Base-by-base conservation (phyloP, 2,888 invertebrate genomes). In the Eristalinus sepulchralis region DNA sequence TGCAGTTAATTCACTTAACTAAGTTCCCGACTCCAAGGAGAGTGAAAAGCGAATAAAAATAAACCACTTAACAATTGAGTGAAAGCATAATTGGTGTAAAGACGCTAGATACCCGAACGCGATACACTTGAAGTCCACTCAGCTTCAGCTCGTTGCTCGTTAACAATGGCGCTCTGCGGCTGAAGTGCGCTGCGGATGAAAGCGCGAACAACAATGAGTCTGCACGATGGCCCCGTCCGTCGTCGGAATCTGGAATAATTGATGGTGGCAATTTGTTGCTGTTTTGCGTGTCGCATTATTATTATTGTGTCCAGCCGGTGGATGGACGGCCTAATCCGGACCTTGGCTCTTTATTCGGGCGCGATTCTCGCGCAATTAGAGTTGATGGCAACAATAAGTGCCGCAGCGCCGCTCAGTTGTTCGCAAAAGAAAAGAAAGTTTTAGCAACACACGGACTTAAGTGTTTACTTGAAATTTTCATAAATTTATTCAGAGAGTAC, bases 31-130 rank as follows among this genome's bases (percentile, higher is more conserved):
- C 34, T 9, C 4, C 55, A 27, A 64, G 68, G 72, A 20, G 63
- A 39, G 47, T 5, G 24, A 13, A 53, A 24, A 57, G 20, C 24
- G 75, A 34, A 70, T 34, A 60, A 64, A 39, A 57, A 33, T 70
- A 71, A 22, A 70, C 33, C 20, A 10, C 68, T 60, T 17, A 68
- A 68, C 85, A 68, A 81, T 72, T 85, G 81, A 82, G 85, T 73
- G 85, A 85, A 85, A 85, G 85, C 82, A 70, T 85, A 85, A 85
- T 82, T 85, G 73, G 39, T 53, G 31, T 72, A 64, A 24, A 71
- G 71, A 59, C 66, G 20, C 66, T 24, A 59, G 66, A 64, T 80
- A 60, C 27, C 11, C 22, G 6, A 27, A 47, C 13, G 55, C 36
- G 39, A 67, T 67, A 72, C 59, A 76, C 73, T 81, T 68, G 17